Base-by-base conservation (phyloP, 53 echinoderm and acorn worm genomes). In the Pentamera pediparva region DNA sequence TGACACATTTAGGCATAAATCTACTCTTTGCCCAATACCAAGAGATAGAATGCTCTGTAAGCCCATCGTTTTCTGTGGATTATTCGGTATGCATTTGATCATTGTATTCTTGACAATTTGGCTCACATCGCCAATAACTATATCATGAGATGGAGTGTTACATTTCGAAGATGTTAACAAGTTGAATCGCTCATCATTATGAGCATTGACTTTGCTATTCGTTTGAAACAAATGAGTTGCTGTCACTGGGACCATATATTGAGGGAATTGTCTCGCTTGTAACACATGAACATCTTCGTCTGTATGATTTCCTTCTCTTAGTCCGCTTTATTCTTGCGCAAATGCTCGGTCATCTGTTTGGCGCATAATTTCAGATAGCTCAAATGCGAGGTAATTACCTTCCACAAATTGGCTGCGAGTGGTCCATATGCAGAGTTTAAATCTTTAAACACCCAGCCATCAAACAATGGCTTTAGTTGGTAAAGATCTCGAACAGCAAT, bases 301-400 rank as follows among this genome's bases (percentile, higher is more conserved):
- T 56, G 87, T 82, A n/a, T 82, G 82, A 32, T 71, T 65, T 26
- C 82, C 82, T 56, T 82, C 78, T 61, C 87, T 45, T 30, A 87
- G 19, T 28, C 82, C 32, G 27, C 78, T 82, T 34, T 82, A 33
- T 27, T 82, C 52, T 19, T 87, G 39, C 61, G 87, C 87, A 82
- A 77, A 87, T 5, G 62, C 28, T 47, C 67, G 35, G 29, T 87
- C 82, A 39, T 82, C 82, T 40, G 59, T 77, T 70, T 82, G 87
- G 25, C 87, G 77, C 82, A 87, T 81, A 25, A 82, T 87, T 59
- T 87, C 71, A 49, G 77, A 71, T 25, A 87, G 61, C 49, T 87
- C 82, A 77, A 53, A 82, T 19, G 61, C 32, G 32, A 37, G 49
- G 77, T 70, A 82, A 56, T 87, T 35, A 25, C 69, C 70, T 57